Percentiles rank a stretch among this genome's conserved stretches.
These are phyloP conservation scores for Thalassarche chlororhynchos DNA, from an alignment of 2,113 vertebrate genomes.

Conservation along the genomic window DNA sequence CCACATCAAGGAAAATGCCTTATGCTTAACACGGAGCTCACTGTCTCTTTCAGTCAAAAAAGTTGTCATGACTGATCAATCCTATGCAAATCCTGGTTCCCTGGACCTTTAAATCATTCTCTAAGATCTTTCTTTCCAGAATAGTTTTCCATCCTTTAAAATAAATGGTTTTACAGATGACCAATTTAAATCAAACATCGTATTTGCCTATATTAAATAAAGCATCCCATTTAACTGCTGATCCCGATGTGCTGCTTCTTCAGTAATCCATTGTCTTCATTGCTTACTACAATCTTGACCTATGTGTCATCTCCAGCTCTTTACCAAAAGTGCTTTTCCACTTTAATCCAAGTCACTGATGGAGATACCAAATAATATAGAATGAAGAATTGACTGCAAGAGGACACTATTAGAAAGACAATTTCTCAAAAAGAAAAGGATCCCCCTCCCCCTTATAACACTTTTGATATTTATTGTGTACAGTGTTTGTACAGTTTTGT, in stretches of 20 bases:
- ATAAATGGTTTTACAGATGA: background rate
- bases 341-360: background rate
- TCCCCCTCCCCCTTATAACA: background rate
- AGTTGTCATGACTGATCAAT: background rate
- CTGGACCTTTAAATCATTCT: background rate
- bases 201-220: background rate
- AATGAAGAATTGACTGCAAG: background rate
- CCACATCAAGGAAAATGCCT: background rate
- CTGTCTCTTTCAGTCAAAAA: background rate
- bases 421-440: background rate
- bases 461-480: background rate
- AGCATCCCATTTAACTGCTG: background rate
- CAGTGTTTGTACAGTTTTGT: background rate
- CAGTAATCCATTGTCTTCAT: background rate
- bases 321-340: background rate
- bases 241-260: background rate
- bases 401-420: background rate
- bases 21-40: background rate
- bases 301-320: background rate
- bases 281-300: accelerated
- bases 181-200: background rate
- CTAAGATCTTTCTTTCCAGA: background rate
- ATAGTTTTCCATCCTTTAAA: background rate
- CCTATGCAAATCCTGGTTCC: background rate
- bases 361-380: background rate